Conservation (phyloP, 2,113 vertebrate genomes). For the Sus scrofa region DNA sequence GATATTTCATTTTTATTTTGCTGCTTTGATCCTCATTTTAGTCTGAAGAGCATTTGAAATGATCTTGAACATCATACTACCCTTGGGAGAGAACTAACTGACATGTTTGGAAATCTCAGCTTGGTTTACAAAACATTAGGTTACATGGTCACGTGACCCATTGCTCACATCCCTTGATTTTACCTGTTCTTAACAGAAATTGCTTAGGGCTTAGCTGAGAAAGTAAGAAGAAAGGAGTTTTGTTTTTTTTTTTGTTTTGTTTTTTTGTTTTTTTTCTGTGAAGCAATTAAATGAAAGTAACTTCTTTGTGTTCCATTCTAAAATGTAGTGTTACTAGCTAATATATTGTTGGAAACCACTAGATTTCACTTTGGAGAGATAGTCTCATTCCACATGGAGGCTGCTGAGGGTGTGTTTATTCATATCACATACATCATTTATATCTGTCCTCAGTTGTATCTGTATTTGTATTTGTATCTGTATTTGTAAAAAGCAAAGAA, state of each 20-base stretch:
- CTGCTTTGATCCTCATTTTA: not conserved
- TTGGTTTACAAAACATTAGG: slow-evolving; percentile 60
- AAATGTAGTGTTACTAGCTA: not conserved
- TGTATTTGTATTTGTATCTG: too few species aligned
- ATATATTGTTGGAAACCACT: not conserved
- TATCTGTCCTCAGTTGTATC: not conserved
- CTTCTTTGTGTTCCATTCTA: not conserved
- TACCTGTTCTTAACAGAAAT: not conserved
- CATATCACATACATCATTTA: not conserved
- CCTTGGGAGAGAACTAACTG: slow-evolving; percentile 12
- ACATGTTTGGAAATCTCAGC: slow-evolving; percentile 45
- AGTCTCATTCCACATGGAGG: not conserved
- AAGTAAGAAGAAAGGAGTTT: not conserved
- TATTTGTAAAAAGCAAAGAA: not conserved
- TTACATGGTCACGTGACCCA: not conserved
- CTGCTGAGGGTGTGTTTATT: not conserved
- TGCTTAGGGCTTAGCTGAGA: not conserved
- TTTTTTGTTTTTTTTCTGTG: slow-evolving; percentile 25
- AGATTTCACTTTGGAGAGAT: not conserved
- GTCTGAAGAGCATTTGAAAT: slow-evolving; percentile 7
- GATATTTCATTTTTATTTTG: slow-evolving; percentile 43
- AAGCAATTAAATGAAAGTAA: slow-evolving; percentile 1
- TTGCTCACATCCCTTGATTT: slow-evolving; percentile 6
- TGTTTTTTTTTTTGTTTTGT: too few species aligned
- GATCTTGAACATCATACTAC: not conserved